Evolutionary conservation across 2,888 invertebrate species (phyloP), one percentile per base, ranked within the genome.

Genomic region (Limulus polyphemus): DNA sequence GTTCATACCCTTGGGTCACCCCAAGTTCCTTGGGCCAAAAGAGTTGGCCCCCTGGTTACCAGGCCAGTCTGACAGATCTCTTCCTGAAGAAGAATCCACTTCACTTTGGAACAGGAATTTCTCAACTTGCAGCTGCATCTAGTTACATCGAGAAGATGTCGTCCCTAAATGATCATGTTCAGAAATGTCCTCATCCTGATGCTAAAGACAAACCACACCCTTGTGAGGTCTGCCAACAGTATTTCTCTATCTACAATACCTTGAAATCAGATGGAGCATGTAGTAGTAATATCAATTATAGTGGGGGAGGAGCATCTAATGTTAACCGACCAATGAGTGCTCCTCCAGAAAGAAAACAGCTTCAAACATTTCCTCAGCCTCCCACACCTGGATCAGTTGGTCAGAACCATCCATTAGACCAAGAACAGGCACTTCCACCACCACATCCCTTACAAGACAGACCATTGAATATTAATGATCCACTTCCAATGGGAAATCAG

Each of bases 101-200:
- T n/a, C 67, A 67, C 49, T 63, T 67, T 60, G 62, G 65, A n/a
- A 67, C 69, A 49, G 68, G 67, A 10, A 69, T 69, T 48, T 69
- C 69, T 14, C 69, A 70, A 55, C 64, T 68, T 49, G 69, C 69
- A 32, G 69, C 69, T 57, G 68, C 69, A 47, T 68, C 69, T 32
- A 67, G 64, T 62, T 70, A 70, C 56, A 68, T 69, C 32, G 70
- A 68, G 52, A 70, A 70, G 59, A 69, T 70, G 67, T 67, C 69
- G 13, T 68, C 64, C 10, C 59, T 67, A 32, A 64, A 65, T 46
- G 69, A 65, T 51, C 63, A 61, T 47, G 58, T 65, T 16, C 64
- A 66, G n/a, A 69, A 69, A 63, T 69, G 68, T 55, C 67, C 67
- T 32, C 68, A 69, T 50, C 68, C 68, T 52, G 67, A 67, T 58